A percentile compares a stretch with the other conserved stretches of the same genome.
phyloP scores from a whole-genome alignment of 2,888 invertebrate genomes.

The Apamea monoglypha region DNA sequence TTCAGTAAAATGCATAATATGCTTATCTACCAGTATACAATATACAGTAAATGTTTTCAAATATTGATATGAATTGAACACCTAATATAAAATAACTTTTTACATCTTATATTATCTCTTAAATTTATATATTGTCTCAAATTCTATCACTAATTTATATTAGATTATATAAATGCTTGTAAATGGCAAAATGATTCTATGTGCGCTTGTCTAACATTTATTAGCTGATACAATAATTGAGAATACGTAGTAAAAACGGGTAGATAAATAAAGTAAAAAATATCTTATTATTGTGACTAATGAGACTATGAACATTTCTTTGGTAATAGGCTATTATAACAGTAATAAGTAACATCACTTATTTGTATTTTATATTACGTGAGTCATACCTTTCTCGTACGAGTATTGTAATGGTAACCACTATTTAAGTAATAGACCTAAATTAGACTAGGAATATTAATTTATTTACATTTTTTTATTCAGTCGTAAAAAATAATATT shows the following conservation, averaged over 20 bases:
- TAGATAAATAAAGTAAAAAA: constrained; percentile 20
- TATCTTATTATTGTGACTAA: constrained; percentile 29
- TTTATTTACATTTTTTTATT: constrained; percentile 82
- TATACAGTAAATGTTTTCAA: constrained; percentile 63
- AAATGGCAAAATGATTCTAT: constrained; percentile 63
- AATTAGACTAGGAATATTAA: constrained; percentile 76
- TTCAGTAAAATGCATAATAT: constrained; percentile 49
- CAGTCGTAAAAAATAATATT: constrained; percentile 76
- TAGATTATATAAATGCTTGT: constrained; percentile 58
- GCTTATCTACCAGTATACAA: constrained; percentile 57
- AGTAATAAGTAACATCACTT: constrained; percentile 48
- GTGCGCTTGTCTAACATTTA: constrained; percentile 54
- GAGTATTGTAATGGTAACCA: constrained; percentile 65
- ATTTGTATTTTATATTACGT: constrained; percentile 33
- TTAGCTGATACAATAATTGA: constrained; percentile 18
- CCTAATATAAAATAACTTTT: constrained; percentile 64
- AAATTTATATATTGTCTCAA: constrained; percentile 85
- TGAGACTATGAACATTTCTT: constrained; percentile 59
- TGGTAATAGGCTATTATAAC: constrained; percentile 58
- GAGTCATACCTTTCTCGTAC: constrained; percentile 36
- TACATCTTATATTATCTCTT: constrained; percentile 68
- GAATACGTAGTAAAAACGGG: constrained; percentile 24
- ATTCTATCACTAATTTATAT: constrained; percentile 76
- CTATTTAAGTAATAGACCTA: constrained; percentile 76
- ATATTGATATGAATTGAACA: constrained; percentile 72